These are phyloP conservation scores for Metaphire vulgaris DNA, from an alignment of 1,140 invertebrate species.

Conservation along the genomic window DNA sequence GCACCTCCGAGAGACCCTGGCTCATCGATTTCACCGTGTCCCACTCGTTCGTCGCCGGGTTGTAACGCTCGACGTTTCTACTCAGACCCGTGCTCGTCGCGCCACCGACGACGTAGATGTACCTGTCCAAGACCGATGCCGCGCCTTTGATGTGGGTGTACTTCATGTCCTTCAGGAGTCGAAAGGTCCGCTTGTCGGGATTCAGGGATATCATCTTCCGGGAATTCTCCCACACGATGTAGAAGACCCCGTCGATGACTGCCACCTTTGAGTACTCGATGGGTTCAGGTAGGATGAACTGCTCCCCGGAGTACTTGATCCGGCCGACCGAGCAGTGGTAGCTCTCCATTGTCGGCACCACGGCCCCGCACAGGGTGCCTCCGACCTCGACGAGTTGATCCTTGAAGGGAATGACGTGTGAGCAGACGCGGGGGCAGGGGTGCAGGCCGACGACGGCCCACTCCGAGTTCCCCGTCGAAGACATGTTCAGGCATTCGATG, in stretches of 20 bases:
- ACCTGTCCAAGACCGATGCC: slow-evolving; percentile 72
- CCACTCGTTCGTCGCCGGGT: not conserved
- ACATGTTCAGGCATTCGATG: slow-evolving; percentile 40
- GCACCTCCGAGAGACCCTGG: not conserved
- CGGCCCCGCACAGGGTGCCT: slow-evolving; percentile 39
- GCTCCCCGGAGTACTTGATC: slow-evolving; percentile 42
- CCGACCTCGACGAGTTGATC: slow-evolving; percentile 46
- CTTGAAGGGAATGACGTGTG: slow-evolving; percentile 40
- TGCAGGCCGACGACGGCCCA: slow-evolving; percentile 44
- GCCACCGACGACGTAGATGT: slow-evolving; percentile 75
- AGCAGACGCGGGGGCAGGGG: slow-evolving; percentile 42
- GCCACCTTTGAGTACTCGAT: slow-evolving; percentile 47
- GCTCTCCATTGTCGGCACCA: slow-evolving; percentile 46
- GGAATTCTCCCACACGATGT: slow-evolving; percentile 49
- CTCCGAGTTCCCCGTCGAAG: slow-evolving; percentile 37
- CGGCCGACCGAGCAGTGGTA: slow-evolving; percentile 37
- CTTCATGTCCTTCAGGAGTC: slow-evolving; percentile 38
- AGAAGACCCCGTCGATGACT: slow-evolving; percentile 43
- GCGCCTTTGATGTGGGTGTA: slow-evolving; percentile 49
- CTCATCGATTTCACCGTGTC: not conserved
- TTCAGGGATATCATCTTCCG: slow-evolving; percentile 48
- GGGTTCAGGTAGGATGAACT: slow-evolving; percentile 44
- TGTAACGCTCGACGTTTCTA: not conserved
- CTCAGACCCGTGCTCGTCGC: slow-evolving; percentile 3
- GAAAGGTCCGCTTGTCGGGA: slow-evolving; percentile 46